Base-by-base conservation (phyloP, 1,140 invertebrate genomes). In the Sesamia nonagrioides region DNA sequence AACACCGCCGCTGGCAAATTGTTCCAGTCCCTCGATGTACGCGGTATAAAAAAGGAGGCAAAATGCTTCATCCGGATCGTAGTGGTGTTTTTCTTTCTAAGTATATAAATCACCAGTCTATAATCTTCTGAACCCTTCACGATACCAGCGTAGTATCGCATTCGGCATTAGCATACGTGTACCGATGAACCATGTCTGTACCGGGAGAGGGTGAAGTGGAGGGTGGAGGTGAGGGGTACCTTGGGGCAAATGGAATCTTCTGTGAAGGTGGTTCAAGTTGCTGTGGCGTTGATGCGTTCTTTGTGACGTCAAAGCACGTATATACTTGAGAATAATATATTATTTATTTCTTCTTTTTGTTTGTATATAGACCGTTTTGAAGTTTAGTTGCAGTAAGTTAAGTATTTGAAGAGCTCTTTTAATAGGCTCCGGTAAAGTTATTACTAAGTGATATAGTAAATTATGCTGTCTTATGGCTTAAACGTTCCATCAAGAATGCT, bases 81-180 rank as follows among this genome's bases (percentile, higher is more conserved):
- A n/a, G n/a, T n/a, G n/a, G n/a, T n/a, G n/a, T n/a, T n/a, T n/a
- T 9, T 6, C 6, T 6, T 40, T 40, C 37, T 7, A 40, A 45
- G n/a, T 13, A 11, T 2, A 50, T 2, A 11, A 1, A 4, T 50
- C 45, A n/a, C 33, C 37, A n/a, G 4, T 69, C 66, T 69, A 50
- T n/a, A 3, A 17, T 4, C 17, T 33, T 50, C 15, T 5, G 7
- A 69, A 35, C 13, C 15, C 66, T 50, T 33, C 15, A 6, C 45
- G 35, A 18, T 77, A 77, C 58, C 18, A 21, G 2, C n/a, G 8
- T 1, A 45, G 60, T 56, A 68, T 69, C 61, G 42, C 33, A 54
- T 61, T 15, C 33, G 37, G 50, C 60, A 77, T 77, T 77, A 77
- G 75, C 75, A 77, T 77, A 69, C 40, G 75, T 77, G 50, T 40